Percentiles rank a stretch among this genome's conserved stretches.
Evolutionary conservation across 1,140 invertebrate genomes (phyloP).

Genomic region (Rhyzopertha dominica): DNA sequence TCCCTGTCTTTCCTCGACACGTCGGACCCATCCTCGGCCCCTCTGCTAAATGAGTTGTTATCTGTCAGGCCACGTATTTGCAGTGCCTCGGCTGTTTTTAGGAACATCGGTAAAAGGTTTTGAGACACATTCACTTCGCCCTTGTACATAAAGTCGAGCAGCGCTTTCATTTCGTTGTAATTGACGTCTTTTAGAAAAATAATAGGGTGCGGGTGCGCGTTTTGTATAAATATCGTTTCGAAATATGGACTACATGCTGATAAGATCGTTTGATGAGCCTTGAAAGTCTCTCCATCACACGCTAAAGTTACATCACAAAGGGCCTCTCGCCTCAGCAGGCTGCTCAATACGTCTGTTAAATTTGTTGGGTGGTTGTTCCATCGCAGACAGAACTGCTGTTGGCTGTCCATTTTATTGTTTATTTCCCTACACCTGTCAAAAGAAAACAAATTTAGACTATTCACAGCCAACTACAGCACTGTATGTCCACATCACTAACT

Average conservation of each 20-base stretch:
- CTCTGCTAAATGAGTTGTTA: constrained; percentile 64
- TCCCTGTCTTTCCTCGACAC: constrained; percentile 30
- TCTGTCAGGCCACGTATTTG: constrained; percentile 86
- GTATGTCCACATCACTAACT: constrained; percentile 9
- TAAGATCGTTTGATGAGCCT: constrained; percentile 89
- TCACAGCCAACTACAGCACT: constrained; percentile 29
- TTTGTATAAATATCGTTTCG: constrained; percentile 87
- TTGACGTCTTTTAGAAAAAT: constrained; percentile 88
- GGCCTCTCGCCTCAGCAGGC: constrained; percentile 76
- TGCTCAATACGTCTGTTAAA: constrained; percentile 81
- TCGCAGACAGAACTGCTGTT: constrained; percentile 90
- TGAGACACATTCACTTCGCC: constrained; percentile 85
- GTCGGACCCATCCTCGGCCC: constrained; percentile 31
- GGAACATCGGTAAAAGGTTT: constrained; percentile 79
- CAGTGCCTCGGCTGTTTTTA: constrained; percentile 85
- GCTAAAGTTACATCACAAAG: constrained; percentile 90
- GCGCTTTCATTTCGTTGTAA: constrained; percentile 78
- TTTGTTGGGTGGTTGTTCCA: constrained; percentile 92
- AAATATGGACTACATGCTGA: constrained; percentile 94
- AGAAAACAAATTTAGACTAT: constrained; percentile 41
- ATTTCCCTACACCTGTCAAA: constrained; percentile 34
- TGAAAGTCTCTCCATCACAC: constrained; percentile 85
- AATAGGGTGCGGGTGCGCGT: constrained; percentile 85
- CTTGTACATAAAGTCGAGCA: constrained; percentile 88
- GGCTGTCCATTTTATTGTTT: constrained; percentile 69